Conservation (phyloP, 2,797 vertebrate genomes). For the Phrynocephalus vlangalii region DNA sequence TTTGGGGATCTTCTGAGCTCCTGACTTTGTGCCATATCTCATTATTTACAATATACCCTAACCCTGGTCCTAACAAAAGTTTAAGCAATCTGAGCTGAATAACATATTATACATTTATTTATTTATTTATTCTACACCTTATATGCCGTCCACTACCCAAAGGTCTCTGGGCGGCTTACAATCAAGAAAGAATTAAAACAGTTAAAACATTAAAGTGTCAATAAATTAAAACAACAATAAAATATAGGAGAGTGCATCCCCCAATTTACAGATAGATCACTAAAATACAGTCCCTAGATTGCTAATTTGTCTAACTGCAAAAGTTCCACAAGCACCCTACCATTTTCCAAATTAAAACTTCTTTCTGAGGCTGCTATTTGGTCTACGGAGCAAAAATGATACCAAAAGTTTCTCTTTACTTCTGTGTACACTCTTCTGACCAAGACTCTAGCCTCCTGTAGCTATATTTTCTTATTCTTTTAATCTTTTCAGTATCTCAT, state of each 20-base stretch:
- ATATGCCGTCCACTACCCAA: no score
- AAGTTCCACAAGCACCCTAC: not conserved
- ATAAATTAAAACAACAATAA: no score
- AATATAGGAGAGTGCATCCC: not conserved
- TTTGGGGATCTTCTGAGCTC: not conserved
- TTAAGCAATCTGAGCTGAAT: not conserved
- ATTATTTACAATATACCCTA: not conserved
- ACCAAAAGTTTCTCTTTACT: no score
- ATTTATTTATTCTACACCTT: no score
- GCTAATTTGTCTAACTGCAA: not conserved
- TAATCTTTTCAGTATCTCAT: no score
- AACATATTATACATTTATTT: not conserved
- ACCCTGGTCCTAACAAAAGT: not conserved
- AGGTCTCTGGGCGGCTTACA: no score
- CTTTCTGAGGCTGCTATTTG: not conserved
- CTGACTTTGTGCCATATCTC: not conserved
- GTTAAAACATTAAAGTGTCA: no score
- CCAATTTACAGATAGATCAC: not conserved
- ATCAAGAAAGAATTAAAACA: no score
- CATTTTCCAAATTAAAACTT: not conserved
- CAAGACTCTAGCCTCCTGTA: not conserved
- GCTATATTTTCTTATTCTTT: not conserved
- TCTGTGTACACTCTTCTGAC: not conserved
- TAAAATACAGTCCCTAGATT: not conserved
- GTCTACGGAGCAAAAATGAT: no score